Evolutionary conservation across 2,113 vertebrate species (phyloP), one percentile per base, ranked within the genome.

Genomic region (Takifugu bimaculatus): DNA sequence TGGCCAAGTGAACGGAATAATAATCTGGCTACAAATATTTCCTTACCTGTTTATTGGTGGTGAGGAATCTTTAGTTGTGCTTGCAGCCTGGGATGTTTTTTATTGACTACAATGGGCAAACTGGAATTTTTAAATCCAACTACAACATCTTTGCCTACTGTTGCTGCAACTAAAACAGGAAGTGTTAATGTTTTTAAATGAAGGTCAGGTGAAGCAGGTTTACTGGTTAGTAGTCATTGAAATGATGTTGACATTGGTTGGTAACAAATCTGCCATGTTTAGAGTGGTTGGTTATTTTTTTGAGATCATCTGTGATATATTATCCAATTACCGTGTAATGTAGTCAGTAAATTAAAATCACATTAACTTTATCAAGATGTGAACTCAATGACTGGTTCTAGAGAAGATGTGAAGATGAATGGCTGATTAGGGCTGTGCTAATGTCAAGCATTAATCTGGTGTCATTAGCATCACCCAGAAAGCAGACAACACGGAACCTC

Each of bases 381-480:
- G 43, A 66, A 73, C 6, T 65, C 14, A 4, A 63, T 61, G 47
- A 52, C 58, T 67, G 59, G 56, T 80, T 60, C 35, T 39, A 10
- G 58, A 64, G 54, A 55, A 65, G 43, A 66, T 63, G 61, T 26
- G 42, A 67, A 68, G 65, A 74, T 74, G 26, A 78, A 72, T 57
- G 61, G 69, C 60, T 27, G 39, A 73, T 68, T 65, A 75, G 15
- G 48, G 26, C 52, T 48, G 44, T 35, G 64, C 79, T 83, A 87
- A 80, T 75, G 68, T 74, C 43, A 56, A 62, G 60, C 60, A 77
- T 82, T 87, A 86, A 86, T 86, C 53, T 50, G 20, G 51, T 74
- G 64, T 64, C 84, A 85, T 88, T 87, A 85, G 62, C 56, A 66
- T 52, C 20, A 54, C 60, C 44, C 51, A 49, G 49, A 82, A 77